Evolutionary conservation across 2,888 invertebrate species (phyloP), one percentile per base, ranked within the genome.

Genomic region (Tetanocera ferruginea): DNA sequence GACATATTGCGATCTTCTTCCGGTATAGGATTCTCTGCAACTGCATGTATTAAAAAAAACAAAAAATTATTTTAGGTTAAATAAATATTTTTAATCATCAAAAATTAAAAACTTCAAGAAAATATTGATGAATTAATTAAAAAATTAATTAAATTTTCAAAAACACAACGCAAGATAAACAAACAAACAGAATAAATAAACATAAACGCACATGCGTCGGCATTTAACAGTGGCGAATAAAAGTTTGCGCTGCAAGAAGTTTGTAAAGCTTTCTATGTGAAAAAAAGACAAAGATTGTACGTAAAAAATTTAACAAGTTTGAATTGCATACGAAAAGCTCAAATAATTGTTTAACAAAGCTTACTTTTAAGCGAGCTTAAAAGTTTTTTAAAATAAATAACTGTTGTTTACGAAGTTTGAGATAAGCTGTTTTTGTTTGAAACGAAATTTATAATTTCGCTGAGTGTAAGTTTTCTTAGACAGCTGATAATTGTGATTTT

Each of bases 1-100:
- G 87, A 84, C 5, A 81, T 70, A 82, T 86, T 86, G 71, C 87
- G 86, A 82, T 89, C 89, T 79, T 89, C 89, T 78, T 89, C 89
- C 25, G 86, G 85, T 80, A 88, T 87, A 14, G 87, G 86, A 82
- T 86, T 85, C 78, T 89, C 89, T 73, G 89, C 87, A 81, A 88
- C 89, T 89, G 82, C 75, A 77, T 71, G 25, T 51, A 51, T 17
- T 28, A 66, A 52, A 51, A 23, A 51, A 67, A 55, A n/a, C n/a
- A n/a, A 51, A 52, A 9, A 64, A 34, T 62, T 43, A 43, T 37
- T 25, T 51, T 28, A 2, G 19, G 70, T 19, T 14, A 70, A 23
- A 23, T 23, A 49, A 70, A 51, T 34, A 71, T 76, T 73, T 76
- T 75, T 71, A 76, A 80, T 66, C 72, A 81, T 79, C 77, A 80